phyloP scores from a whole-genome alignment of 2,113 vertebrate genomes.

The Mastomys natalensis region DNA sequence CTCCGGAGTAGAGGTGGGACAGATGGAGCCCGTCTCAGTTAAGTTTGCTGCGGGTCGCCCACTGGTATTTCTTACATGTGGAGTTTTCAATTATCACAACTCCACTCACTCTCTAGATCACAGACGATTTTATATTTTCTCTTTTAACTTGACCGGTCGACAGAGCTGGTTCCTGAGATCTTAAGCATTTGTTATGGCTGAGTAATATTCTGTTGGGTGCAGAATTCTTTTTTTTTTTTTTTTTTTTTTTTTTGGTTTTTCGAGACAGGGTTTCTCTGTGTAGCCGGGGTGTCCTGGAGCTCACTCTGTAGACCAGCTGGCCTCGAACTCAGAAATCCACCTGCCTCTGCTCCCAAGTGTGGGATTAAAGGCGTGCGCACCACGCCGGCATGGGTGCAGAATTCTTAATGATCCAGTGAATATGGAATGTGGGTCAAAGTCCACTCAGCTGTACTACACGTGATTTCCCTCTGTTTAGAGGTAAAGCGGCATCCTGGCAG shows the following conservation, averaged over 20 bases:
- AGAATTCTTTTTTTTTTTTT: too few species aligned
- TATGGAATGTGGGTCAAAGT: background rate
- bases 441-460: background rate
- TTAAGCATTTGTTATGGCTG: background rate
- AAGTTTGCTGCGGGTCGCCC: background rate
- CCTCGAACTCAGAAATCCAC: too few species aligned
- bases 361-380: too few species aligned
- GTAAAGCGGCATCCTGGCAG: background rate
- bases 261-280: too few species aligned
- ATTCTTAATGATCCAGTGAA: background rate
- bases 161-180: background rate
- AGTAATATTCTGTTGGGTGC: background rate
- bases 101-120: background rate
- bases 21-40: constrained; percentile 27
- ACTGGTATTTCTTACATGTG: background rate
- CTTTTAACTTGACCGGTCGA: background rate
- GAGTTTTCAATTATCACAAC: constrained; percentile 1
- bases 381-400: too few species aligned
- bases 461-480: background rate
- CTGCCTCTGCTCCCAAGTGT: too few species aligned
- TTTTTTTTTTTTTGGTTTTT: too few species aligned
- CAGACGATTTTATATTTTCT: background rate
- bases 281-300: too few species aligned
- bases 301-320: too few species aligned
- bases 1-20: background rate